A percentile compares a stretch with the other conserved stretches of the same genome.
phyloP scores from a whole-genome alignment of 2,888 invertebrate species.

The Myopa tessellatipennis region DNA sequence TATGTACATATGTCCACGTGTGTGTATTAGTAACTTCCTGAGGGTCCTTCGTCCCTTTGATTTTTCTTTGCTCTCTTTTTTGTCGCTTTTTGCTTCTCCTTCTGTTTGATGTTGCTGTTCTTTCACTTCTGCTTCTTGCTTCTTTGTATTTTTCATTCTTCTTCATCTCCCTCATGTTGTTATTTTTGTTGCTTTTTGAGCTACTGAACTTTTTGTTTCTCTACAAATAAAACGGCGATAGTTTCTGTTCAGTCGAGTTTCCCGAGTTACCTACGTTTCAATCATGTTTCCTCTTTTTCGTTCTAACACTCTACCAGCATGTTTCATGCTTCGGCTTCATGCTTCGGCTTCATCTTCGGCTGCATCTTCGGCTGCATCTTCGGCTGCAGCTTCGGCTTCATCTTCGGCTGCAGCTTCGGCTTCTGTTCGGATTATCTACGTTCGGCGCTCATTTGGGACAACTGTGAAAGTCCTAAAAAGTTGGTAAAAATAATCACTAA shows the following conservation, averaged over 20 bases:
- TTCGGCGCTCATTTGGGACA: too few species aligned
- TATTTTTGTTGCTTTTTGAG: background rate
- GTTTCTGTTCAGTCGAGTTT: too few species aligned
- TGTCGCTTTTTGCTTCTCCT: background rate
- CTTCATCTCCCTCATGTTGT: background rate
- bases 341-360: too few species aligned
- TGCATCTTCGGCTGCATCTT: too few species aligned
- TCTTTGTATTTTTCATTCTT: background rate
- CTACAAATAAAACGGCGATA: too few species aligned
- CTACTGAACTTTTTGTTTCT: background rate
- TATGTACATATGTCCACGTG: slow-evolving; percentile 5
- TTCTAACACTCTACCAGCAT: background rate
- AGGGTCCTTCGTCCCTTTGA: background rate
- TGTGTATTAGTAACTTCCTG: slow-evolving; percentile 10
- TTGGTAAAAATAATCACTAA: too few species aligned
- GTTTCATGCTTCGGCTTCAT: slow-evolving; percentile 21
- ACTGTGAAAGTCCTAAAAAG: too few species aligned
- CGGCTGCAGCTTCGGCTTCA: background rate
- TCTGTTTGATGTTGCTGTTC: slow-evolving; percentile 6
- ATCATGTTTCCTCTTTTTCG: too few species aligned
- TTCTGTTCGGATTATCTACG: too few species aligned
- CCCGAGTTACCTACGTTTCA: too few species aligned
- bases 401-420: too few species aligned
- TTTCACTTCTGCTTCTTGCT: slow-evolving; percentile 10
- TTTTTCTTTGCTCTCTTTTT: slow-evolving; percentile 6